These are phyloP conservation scores for Phrynocephalus guinanensis DNA, from an alignment of 2,797 vertebrate genomes.

Conservation along the genomic window DNA sequence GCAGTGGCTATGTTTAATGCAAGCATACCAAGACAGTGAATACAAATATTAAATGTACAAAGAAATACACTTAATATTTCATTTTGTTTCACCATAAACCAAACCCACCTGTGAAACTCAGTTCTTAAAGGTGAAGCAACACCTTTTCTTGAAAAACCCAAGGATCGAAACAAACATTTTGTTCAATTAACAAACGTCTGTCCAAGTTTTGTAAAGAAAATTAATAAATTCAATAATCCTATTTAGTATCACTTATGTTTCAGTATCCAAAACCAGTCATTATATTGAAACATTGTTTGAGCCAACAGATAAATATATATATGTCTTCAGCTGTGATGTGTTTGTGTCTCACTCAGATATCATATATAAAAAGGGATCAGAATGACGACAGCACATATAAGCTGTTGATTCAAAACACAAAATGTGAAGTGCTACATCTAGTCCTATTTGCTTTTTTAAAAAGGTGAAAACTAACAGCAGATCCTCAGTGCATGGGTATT, in stretches of 20 bases:
- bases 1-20: constrained; percentile 65
- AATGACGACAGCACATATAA: constrained; percentile 65
- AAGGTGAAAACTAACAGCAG: constrained; percentile 75
- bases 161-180: constrained; percentile 57
- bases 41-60: constrained; percentile 75
- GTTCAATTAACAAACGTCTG: constrained; percentile 54
- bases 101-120: constrained; percentile 59
- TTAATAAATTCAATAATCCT: constrained; percentile 64
- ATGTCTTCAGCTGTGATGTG: constrained; percentile 61
- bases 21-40: constrained; percentile 65
- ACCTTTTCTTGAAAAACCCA: constrained; percentile 30
- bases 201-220: constrained; percentile 69
- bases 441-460: constrained; percentile 71
- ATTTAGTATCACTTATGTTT: constrained; percentile 65
- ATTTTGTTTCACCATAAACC: constrained; percentile 58
- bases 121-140: constrained; percentile 54
- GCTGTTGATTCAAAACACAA: constrained; percentile 76
- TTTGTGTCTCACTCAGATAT: constrained; percentile 66
- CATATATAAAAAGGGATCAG: constrained; percentile 68
- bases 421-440: constrained; percentile 83
- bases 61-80: constrained; percentile 75
- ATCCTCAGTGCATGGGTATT: constrained; percentile 83
- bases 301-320: constrained; percentile 66
- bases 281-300: constrained; percentile 74
- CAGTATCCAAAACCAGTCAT: constrained; percentile 72